A percentile compares a stretch with the other conserved stretches of the same genome.
Evolutionary conservation across 2,888 invertebrate species (phyloP).

Genomic region (Sinodicranocentrus sp.): DNA sequence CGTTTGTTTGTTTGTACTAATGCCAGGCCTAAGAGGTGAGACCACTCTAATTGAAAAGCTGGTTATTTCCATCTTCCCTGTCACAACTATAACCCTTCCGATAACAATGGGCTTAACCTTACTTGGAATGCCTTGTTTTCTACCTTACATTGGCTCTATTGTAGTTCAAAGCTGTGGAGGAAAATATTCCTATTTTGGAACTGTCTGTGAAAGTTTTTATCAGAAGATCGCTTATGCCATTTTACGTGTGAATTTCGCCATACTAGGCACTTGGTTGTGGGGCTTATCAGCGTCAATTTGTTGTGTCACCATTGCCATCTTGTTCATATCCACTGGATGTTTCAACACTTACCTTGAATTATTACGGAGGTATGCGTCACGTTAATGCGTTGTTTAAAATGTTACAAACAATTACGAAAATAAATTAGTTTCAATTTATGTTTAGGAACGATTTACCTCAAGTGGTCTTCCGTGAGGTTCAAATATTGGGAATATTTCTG

Average conservation of each 20-base stretch:
- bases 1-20: too few species aligned
- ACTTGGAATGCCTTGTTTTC: conserved; percentile 9
- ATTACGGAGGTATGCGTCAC: too few species aligned
- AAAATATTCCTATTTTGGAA: background rate
- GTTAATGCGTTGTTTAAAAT: too few species aligned
- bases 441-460: too few species aligned
- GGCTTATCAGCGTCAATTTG: background rate
- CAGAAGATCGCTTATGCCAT: background rate
- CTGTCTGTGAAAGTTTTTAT: background rate
- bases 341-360: conserved; percentile 2
- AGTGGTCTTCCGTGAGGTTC: too few species aligned
- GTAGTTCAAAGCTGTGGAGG: background rate
- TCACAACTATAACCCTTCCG: too few species aligned
- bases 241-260: background rate
- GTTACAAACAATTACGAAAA: background rate
- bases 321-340: conserved; percentile 1
- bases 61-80: background rate
- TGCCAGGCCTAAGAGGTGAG: background rate
- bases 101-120: background rate
- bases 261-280: conserved; percentile 17
- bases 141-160: conserved; percentile 6
- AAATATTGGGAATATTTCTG: too few species aligned
- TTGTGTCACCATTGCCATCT: background rate
- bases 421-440: too few species aligned
- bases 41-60: background rate